Conservation (phyloP, 2,113 vertebrate genomes). For the Mus pahari region DNA sequence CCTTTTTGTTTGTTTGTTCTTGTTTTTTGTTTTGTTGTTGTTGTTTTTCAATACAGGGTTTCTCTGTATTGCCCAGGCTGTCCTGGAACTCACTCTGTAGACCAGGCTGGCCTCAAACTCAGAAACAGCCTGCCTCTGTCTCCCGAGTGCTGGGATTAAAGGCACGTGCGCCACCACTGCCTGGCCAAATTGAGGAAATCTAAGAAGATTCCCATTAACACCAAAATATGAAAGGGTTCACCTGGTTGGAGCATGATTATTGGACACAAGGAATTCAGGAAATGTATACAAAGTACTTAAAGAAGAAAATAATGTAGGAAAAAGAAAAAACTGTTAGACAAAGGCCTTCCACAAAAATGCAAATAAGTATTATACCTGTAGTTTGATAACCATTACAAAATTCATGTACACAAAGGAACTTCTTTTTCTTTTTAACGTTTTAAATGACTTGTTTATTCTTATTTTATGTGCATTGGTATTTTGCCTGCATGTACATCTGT, state of each 20-base stretch:
- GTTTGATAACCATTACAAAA: neutral
- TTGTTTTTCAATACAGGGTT: no score
- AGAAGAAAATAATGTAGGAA: neutral
- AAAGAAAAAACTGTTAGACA: neutral
- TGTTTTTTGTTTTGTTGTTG: no score
- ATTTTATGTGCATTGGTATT: neutral
- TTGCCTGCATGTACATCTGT: neutral
- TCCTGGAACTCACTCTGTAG: no score
- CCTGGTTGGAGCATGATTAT: neutral
- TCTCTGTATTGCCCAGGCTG: no score
- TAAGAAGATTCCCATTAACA: neutral
- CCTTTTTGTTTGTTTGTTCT: no score
- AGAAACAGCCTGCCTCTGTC: no score
- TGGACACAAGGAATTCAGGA: neutral
- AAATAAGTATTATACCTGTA: neutral
- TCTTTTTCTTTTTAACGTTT: neutral
- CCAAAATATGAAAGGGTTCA: neutral
- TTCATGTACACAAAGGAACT: neutral
- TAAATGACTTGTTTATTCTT: neutral
- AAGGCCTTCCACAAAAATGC: neutral
- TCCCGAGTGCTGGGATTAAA: no score
- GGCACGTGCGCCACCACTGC: no score
- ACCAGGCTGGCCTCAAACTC: no score
- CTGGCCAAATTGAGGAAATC: neutral
- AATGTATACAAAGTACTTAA: neutral